These are phyloP conservation scores for Herpailurus yagouaroundi DNA, from an alignment of 2,113 vertebrate species.

Conservation along the genomic window DNA sequence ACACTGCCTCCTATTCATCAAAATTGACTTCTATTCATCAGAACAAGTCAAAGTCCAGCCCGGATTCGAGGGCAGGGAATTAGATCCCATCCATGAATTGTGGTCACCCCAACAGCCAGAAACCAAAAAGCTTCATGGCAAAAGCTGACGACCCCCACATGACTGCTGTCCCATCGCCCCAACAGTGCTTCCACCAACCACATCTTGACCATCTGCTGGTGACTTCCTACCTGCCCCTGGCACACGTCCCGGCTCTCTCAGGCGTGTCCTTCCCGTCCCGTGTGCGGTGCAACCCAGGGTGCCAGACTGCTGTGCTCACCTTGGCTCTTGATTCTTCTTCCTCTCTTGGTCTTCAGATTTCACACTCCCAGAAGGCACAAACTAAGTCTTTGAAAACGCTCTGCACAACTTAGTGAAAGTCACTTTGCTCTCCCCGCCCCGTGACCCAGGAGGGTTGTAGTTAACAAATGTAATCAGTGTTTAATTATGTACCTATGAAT, in stretches of 20 bases:
- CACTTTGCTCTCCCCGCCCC: neutral
- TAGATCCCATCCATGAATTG: neutral
- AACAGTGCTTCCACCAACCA: neutral
- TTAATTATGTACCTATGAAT: neutral
- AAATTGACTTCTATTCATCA: neutral
- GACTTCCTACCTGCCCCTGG: neutral
- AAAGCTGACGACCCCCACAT: neutral
- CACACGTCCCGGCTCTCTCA: neutral
- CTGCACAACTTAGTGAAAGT: neutral
- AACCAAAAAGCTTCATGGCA: neutral
- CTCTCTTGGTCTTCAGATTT: neutral
- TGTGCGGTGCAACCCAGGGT: neutral
- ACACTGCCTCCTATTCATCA: neutral
- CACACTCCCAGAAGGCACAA: neutral
- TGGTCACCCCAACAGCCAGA: neutral
- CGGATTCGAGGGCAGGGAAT: neutral
- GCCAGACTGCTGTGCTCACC: neutral
- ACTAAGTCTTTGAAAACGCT: neutral
- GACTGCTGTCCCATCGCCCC: neutral
- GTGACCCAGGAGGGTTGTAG: neutral
- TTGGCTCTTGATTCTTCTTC: neutral
- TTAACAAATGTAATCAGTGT: constrained; percentile 8
- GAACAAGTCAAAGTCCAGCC: neutral
- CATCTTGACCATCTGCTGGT: neutral
- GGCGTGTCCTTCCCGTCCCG: neutral